Evolutionary conservation across 2,113 vertebrate genomes (phyloP), one percentile per base, ranked within the genome.

Genomic region (Ia io): DNA sequence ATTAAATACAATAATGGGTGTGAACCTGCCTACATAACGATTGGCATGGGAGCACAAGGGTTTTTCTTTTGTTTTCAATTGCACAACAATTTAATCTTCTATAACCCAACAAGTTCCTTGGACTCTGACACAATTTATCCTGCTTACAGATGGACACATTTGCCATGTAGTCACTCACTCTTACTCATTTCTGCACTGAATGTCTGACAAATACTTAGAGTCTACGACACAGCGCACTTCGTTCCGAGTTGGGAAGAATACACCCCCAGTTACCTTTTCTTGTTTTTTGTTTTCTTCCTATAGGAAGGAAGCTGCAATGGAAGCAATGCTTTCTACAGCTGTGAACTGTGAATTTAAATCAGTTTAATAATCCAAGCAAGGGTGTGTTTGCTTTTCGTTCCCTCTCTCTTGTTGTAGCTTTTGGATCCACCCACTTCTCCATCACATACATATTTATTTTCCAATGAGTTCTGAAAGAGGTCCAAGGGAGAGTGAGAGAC

Each of bases 401-500:
- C 79, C 70, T 87, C 93, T 37, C 2, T 97, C 96, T 97, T 79
- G 86, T 44, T 91, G 88, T 28, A 97, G 83, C 74, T 96, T 78
- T 95, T 92, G 91, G 96, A 95, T 96, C 96, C 95, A 92, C 98
- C 97, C 97, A 97, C 96, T 82, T 87, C 96, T 95, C 97, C 94
- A 92, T 98, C 94, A 95, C 98, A 98, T 97, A 59, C 94, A 87
- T 97, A 97, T 93, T 98, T 98, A 97, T 98, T 98, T 98, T 98
- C 97, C 98, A 97, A 97, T 93, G 96, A 96, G 97, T 97, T 97
- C 93, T 94, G 93, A 98, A 98, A 86, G 95, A 97, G 98, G 97
- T 98, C 98, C 97, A 98, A 98, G 97, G 97, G 97, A 97, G 97
- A 98, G 97, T 95, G 97, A 98, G 98, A 97, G 97, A 93, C 73